These are phyloP conservation scores for Barbus barbus DNA, from an alignment of 2,113 vertebrate genomes.

Conservation along the genomic window DNA sequence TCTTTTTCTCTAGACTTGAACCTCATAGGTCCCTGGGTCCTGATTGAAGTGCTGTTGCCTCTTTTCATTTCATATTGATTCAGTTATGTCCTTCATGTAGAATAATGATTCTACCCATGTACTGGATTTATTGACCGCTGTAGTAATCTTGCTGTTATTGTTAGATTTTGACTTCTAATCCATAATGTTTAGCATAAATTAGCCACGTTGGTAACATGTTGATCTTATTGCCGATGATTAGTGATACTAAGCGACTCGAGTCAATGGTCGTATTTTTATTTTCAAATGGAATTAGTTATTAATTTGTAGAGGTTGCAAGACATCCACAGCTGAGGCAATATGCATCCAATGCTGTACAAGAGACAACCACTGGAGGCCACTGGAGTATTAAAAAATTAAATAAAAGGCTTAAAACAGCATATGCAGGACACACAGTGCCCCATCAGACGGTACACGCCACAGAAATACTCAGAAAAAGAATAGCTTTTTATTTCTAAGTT, in stretches of 20 bases:
- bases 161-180: not conserved
- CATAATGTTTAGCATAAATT: not conserved
- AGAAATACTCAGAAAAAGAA: constrained; percentile 39
- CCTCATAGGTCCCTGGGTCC: not conserved
- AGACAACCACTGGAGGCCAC: constrained; percentile 12
- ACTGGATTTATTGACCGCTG: not conserved
- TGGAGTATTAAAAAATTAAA: not conserved
- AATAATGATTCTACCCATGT: not conserved
- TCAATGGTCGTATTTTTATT: no score
- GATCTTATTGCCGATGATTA: not conserved
- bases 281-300: not conserved
- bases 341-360: not conserved
- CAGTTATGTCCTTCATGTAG: constrained; percentile 17
- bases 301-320: not conserved
- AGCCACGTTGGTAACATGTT: no score
- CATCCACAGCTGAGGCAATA: not conserved
- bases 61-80: constrained; percentile 6
- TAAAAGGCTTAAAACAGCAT: not conserved
- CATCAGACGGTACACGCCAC: not conserved
- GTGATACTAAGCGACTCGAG: no score
- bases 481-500: constrained; percentile 67
- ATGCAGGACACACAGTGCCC: not conserved
- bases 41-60: constrained; percentile 7
- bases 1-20: not conserved
- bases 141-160: not conserved